Evolutionary conservation across 2,888 invertebrate genomes (phyloP), one percentile per base, ranked within the genome.

Genomic region (Omphaloscelis lunosa): DNA sequence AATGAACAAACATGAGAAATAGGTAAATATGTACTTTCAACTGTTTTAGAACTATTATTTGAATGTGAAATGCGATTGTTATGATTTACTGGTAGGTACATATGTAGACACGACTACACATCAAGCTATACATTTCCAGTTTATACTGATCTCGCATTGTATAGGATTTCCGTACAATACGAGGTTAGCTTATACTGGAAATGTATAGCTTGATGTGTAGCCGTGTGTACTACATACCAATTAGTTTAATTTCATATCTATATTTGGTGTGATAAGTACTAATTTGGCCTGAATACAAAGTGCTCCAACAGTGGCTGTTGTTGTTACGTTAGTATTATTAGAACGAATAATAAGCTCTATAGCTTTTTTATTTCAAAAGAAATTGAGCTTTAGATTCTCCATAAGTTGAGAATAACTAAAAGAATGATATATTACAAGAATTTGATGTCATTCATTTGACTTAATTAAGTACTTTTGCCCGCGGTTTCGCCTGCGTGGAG

Each of bases 1-100:
- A 79, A 75, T 72, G 68, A 82, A 79, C 82, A 75, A 84, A 79
- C 81, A 76, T 9, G 58, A 65, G 74, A 79, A 71, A 70, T 80
- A 62, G 15, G 72, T 62, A 53, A 5, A 39, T 51, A 9, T 7
- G 45, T 62, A 67, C 53, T 66, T 76, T 74, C n/a, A 48, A 63
- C 48, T 73, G 85, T 72, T 73, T 74, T 65, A 23, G 8, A 23
- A 51, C 51, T 74, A 72, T 39, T 61, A 51, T 74, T 77, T 73
- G 78, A 70, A 79, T 82, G 66, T 75, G 62, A 20, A 77, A 72
- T 77, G 29, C 58, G 48, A 62, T 58, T 72, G 59, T 48, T 65
- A 17, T 63, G 51, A 41, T 67, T 45, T 51, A 45, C 23, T 51
- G 34, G 53, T 58, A 58, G 27, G 27, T 56, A n/a, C 12, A 5